phyloP scores from a whole-genome alignment of 2,797 vertebrate genomes.

The Pangasius macronema region DNA sequence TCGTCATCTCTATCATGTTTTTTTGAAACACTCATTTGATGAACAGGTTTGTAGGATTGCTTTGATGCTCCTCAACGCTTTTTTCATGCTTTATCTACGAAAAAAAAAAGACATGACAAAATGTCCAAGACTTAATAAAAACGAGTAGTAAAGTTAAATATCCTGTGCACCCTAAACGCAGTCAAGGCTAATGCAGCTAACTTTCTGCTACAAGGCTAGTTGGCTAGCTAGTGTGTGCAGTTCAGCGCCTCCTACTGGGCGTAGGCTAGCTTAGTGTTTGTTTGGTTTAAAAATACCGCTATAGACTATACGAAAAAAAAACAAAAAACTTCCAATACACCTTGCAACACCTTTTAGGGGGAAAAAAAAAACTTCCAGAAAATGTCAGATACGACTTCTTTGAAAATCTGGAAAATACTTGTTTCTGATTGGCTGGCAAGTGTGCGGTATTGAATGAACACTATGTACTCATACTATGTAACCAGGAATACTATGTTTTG shows the following conservation, averaged over 20 bases:
- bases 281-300: too few species aligned
- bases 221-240: neutral
- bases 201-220: neutral
- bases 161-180: neutral
- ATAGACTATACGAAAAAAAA: neutral
- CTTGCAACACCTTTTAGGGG: neutral
- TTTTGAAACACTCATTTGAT: neutral
- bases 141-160: neutral
- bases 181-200: neutral
- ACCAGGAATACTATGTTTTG: neutral
- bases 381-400: neutral
- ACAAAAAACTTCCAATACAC: neutral
- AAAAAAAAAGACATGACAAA: neutral
- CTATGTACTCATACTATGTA: neutral
- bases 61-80: neutral
- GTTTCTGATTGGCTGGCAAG: neutral
- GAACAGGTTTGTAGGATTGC: neutral
- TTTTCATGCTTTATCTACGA: neutral
- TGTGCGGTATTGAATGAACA: neutral
- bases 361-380: neutral
- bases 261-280: neutral
- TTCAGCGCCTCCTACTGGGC: neutral
- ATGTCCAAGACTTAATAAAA: neutral
- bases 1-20: neutral
- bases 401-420: neutral